Evolutionary conservation across 2,797 vertebrate genomes (phyloP), one percentile per base, ranked within the genome.

Genomic region (Xenopus petersii): DNA sequence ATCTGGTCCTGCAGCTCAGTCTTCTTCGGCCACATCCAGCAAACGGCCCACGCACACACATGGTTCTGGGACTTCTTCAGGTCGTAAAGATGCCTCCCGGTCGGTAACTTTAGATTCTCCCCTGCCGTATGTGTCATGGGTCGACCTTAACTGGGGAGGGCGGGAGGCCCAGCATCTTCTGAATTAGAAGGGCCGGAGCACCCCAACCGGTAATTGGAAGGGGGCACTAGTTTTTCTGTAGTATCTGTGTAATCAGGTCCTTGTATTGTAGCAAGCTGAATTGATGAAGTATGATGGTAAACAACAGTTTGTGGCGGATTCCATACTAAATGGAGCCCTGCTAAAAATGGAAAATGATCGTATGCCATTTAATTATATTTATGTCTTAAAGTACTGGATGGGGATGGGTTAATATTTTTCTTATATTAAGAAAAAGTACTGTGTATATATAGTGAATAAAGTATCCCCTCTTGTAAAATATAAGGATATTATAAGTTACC

Each of bases 61-160:
- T 63, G 83, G 77, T 10, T 75, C 82, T 81, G 73, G 80, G 70
- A 68, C 81, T 33, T 88, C 92, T 83, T 89, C 94, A 93, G 95
- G 94, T 93, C 96, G 95, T 93, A 96, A 93, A 93, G 89, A 94
- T 90, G 92, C 93, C 85, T 93, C 95, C 94, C 95, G 96, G 96
- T 98, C 96, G 94, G 96, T 98, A 97, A 93, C 93, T 94, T 95
- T 93, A 91, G 87, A 75, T 84, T 80, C 87, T 79, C 66, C 76
- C 67, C 76, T 64, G 79, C 56, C 71, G 63, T 74, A 59, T 67
- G 71, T 72, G 56, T 42, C 63, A 21, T 75, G 69, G 76, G 65
- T 70, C 74, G 67, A 47, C 70, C 61, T 66, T 61, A 55, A 48
- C 61, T 26, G 70, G 79, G 70, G 66, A 73, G 71, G 66, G 74